These are phyloP conservation scores for Malurus alboscapulatus DNA, from an alignment of 2,113 vertebrate species.

Conservation along the genomic window DNA sequence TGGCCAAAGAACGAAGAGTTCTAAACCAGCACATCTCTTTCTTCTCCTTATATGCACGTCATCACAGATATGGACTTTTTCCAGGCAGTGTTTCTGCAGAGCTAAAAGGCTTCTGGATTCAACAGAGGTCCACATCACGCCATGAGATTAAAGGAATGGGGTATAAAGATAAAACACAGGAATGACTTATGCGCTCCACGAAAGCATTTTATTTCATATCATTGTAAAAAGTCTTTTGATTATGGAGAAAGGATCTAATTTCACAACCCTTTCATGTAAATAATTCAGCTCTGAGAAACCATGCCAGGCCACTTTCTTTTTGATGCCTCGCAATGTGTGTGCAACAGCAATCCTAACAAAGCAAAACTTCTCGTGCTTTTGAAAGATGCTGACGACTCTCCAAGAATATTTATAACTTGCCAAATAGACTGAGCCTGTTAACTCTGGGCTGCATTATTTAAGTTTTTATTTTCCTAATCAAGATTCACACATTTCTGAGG, in stretches of 20 bases:
- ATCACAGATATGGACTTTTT: not conserved
- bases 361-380: conserved; percentile 1
- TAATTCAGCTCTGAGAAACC: conserved; percentile 29
- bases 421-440: not conserved
- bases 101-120: conserved; percentile 17
- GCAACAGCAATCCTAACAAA: conserved; percentile 6
- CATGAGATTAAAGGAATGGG: conserved; percentile 42
- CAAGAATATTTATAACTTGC: conserved; percentile 30
- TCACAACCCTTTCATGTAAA: conserved; percentile 59
- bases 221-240: conserved; percentile 51
- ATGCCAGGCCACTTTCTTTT: conserved; percentile 27
- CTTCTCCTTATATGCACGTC: not conserved
- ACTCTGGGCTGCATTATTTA: not conserved
- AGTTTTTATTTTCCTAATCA: not conserved
- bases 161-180: conserved; percentile 21
- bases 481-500: not conserved
- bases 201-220: conserved; percentile 36
- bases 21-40: not conserved
- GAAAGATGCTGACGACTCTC: not conserved
- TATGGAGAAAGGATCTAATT: conserved; percentile 37
- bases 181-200: not conserved
- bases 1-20: not conserved
- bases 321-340: not conserved
- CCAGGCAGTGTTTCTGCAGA: not conserved
- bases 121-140: not conserved